Conservation (phyloP, 2,113 vertebrate species). For the Tragelaphus scriptus region DNA sequence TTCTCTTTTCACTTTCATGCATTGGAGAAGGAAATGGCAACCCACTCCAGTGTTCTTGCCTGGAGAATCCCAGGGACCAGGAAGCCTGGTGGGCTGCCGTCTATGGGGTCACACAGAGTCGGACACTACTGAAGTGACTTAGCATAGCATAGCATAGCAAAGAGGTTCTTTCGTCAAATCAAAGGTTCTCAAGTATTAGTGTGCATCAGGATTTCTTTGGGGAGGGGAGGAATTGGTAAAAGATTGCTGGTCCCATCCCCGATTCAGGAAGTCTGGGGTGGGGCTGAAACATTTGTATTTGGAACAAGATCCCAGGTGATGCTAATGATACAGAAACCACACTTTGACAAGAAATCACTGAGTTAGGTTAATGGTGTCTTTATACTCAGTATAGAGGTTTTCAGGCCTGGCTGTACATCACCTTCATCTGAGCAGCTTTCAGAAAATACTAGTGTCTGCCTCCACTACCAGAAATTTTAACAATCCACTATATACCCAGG, state of each 20-base stretch:
- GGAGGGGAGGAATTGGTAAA: background rate
- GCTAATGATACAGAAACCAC: background rate
- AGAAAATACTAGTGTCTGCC: background rate
- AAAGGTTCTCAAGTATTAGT: background rate
- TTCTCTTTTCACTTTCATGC: too few relatives aligned
- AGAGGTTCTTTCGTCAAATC: background rate
- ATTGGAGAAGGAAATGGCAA: too few relatives aligned
- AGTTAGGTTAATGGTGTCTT: background rate
- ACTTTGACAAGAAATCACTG: background rate
- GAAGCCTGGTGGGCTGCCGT: too few relatives aligned
- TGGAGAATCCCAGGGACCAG: too few relatives aligned
- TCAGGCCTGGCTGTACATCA: background rate
- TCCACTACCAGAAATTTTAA: background rate
- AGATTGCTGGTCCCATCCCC: background rate
- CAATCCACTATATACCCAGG: background rate
- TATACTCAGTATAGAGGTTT: background rate
- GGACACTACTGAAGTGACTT: too few relatives aligned
- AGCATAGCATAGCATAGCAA: background rate
- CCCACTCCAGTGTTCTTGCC: too few relatives aligned
- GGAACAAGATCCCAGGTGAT: background rate
- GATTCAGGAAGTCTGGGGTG: background rate
- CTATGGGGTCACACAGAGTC: too few relatives aligned
- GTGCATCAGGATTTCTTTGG: background rate
- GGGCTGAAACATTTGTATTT: background rate
- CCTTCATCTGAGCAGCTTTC: background rate